Percentiles rank a stretch among this genome's conserved stretches.
Conservation (phyloP, 2,797 vertebrate genomes). For the Dicrostonyx torquatus region DNA sequence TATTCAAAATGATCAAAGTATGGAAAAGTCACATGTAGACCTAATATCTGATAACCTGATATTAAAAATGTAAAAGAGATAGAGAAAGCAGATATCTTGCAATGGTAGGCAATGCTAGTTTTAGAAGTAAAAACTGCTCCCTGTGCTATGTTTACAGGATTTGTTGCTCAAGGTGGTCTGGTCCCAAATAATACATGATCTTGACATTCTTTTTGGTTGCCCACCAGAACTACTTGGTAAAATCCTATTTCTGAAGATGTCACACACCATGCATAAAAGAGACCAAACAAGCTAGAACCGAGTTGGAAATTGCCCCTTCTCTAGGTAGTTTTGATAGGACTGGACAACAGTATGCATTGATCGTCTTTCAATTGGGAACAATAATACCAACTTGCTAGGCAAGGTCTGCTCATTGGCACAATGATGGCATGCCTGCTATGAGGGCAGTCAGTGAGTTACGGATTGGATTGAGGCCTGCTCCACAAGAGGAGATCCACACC, state of each 20-base stretch:
- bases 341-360: too few species aligned
- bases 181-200: neutral
- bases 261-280: too few species aligned
- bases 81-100: neutral
- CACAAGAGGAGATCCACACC: neutral
- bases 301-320: neutral
- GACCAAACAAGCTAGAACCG: neutral
- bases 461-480: neutral
- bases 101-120: neutral
- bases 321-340: neutral
- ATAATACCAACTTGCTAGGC: neutral
- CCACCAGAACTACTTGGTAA: neutral
- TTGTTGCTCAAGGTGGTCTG: neutral
- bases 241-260: neutral
- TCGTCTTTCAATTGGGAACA: neutral
- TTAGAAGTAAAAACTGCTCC: neutral
- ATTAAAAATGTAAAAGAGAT: neutral
- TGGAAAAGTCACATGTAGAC: neutral
- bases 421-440: too few species aligned
- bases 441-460: neutral
- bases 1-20: neutral
- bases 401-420: neutral
- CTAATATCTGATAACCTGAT: neutral
- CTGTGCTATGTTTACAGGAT: neutral
- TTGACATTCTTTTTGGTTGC: neutral